Evolutionary conservation across 64 coral and sea anemone genomes (phyloP).

Genomic region (Pachyseris speciosa): DNA sequence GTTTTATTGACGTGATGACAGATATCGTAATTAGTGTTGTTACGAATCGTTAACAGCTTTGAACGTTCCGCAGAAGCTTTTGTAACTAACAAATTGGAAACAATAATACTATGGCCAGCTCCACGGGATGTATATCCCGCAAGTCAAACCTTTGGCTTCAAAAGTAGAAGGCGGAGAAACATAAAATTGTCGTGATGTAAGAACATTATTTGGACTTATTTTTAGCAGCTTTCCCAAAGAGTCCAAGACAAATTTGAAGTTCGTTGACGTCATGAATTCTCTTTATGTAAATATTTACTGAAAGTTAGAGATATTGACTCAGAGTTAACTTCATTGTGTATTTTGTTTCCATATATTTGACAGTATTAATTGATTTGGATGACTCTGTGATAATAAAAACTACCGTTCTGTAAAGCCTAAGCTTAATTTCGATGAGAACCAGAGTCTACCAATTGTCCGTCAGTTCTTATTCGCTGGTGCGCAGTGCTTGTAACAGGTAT

Average conservation of each 20-base stretch:
- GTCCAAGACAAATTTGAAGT: neutral
- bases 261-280: neutral
- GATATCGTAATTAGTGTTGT: slow-evolving; percentile 5
- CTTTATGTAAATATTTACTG: neutral
- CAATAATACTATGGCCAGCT: neutral
- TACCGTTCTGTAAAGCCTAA: neutral
- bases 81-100: neutral
- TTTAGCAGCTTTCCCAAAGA: neutral
- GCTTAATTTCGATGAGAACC: neutral
- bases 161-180: neutral
- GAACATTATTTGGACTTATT: neutral
- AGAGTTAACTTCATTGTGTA: slow-evolving; percentile 12
- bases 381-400: neutral
- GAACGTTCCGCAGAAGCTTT: neutral
- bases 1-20: neutral
- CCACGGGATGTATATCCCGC: too few relatives aligned
- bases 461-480: neutral
- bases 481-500: neutral
- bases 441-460: neutral
- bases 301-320: slow-evolving; percentile 12
- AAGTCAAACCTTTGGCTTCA: neutral
- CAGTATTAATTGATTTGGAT: slow-evolving; percentile 21
- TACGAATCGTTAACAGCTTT: neutral
- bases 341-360: slow-evolving; percentile 8
- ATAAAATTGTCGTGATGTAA: neutral